Base-by-base conservation (phyloP, 1,140 invertebrate species). In the Drosophila ogumai region DNA sequence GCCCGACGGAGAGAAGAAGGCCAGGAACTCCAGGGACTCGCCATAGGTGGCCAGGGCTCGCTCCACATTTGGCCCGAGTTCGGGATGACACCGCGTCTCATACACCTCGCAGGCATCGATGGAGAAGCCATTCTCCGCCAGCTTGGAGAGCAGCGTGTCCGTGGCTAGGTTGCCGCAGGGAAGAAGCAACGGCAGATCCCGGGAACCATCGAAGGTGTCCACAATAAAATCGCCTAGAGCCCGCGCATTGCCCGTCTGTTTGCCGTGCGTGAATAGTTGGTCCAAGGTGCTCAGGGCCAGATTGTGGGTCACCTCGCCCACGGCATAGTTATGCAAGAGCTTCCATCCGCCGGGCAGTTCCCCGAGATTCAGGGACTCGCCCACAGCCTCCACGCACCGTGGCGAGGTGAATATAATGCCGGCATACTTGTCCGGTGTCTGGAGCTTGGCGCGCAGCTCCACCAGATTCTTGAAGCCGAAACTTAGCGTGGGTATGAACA, bases 1-100 rank as follows among this genome's bases (percentile, higher is more conserved):
- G 0, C 94, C 94, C 0, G 94, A 94, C 0, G 94, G 94, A 38
- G 94, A 94, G 56, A 94, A 94, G 86, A 94, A 94, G 8, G 94
- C 93, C 67, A 94, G 77, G 50, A 93, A 94, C 43, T 93, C 93
- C 0, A 93, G 92, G 32, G 91, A 93, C 1, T 92, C 79, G 1
- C 92, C 81, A 3, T 58, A 44, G 25, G 58, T 41, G 41, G 93
- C 90, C 8, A 94, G 71, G n/a, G 93, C 92, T 8, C 71, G 72
- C 41, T 92, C 93, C 60, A 94, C 84, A 64, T 93, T 93, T 6
- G 92, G 92, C 66, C 92, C 93, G 67, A 94, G 91, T 40, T 93
- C 80, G 0, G 91, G 91, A 61, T 75, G 87, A 28, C 91, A 90
- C 15, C 85, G 93, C 7, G 94, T 94, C 64, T 94, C 94, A 80